Base-by-base conservation (phyloP, 2,113 vertebrate genomes). In the Cottus gobio region DNA sequence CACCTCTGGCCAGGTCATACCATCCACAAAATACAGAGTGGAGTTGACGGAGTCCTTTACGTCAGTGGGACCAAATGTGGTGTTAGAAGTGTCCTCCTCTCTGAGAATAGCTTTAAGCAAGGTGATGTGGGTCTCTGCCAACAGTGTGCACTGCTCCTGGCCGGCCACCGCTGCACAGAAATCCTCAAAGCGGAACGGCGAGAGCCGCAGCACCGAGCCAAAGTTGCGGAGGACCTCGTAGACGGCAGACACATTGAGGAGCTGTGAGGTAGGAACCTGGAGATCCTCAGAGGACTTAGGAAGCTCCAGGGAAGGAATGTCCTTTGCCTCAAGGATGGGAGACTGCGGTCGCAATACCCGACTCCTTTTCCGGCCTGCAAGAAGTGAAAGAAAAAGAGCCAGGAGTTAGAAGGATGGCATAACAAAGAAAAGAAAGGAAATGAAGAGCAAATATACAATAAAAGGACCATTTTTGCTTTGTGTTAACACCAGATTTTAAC, bases 1-100 rank as follows among this genome's bases (percentile, higher is more conserved):
- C 85, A 98, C 97, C 94, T 99, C 98, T 0, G 98, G 98, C 98
- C 98, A 99, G 7, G 98, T 99, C 98, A 99, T 99, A 58, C 98
- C 97, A 28, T 99, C 98, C 50, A 99, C 97, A 92, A 99, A 98
- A 88, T 98, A 99, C 70, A 99, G 94, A 3, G 98, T 99, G 92
- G 98, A 99, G 90, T 99, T 98, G 83, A 99, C 97, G 5, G 98
- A 99, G 93, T 99, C 98, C 94, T 99, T 99, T 85, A 99, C 96
- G 79, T 99, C 98, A 34, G 98, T 96, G 15, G 98, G 98, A 82
- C 98, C 98, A 80, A 99, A 99, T 71, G 97, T 99, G 93, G 98
- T 99, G 94, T 99, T 99, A 81, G 97, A 99, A 48, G 97, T 98
- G 93, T 99, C 98, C 93, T 99, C 98, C 91, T 99, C 98, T 52